These are phyloP conservation scores for Enoplosus armatus DNA, from an alignment of 2,797 vertebrate genomes.

Conservation along the genomic window DNA sequence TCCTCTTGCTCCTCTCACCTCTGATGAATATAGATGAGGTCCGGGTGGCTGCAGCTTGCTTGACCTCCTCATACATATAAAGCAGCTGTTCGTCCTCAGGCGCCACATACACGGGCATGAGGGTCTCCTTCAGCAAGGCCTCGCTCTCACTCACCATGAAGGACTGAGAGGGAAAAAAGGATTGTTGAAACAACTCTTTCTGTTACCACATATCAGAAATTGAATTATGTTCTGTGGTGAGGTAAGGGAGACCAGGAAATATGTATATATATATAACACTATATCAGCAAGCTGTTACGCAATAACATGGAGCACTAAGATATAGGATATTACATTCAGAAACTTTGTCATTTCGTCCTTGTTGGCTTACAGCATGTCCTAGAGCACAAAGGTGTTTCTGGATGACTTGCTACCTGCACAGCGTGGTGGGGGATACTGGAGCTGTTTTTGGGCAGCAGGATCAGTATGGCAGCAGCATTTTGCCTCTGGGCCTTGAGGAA, in stretches of 20 bases:
- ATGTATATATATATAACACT: background rate
- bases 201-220: background rate
- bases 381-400: background rate
- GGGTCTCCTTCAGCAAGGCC: slow-evolving; percentile 77
- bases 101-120: slow-evolving; percentile 85
- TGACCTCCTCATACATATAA: slow-evolving; percentile 86
- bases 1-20: slow-evolving; percentile 71
- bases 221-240: background rate
- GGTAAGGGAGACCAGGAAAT: background rate
- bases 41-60: slow-evolving; percentile 77
- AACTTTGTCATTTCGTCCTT: background rate
- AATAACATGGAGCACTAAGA: slow-evolving; percentile 2
- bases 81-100: slow-evolving; percentile 85
- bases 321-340: background rate
- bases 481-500: slow-evolving; percentile 81
- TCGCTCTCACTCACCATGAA: slow-evolving; percentile 85
- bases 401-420: slow-evolving; percentile 73
- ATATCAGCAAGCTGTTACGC: slow-evolving; percentile 21
- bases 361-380: slow-evolving; percentile 12
- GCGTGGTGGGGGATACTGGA: slow-evolving; percentile 68
- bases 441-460: slow-evolving; percentile 83
- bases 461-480: slow-evolving; percentile 85
- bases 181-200: background rate
- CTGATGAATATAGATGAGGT: slow-evolving; percentile 83
- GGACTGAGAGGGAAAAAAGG: slow-evolving; percentile 64